Evolutionary conservation across 1,140 invertebrate species (phyloP).

Genomic region (Physella acuta): DNA sequence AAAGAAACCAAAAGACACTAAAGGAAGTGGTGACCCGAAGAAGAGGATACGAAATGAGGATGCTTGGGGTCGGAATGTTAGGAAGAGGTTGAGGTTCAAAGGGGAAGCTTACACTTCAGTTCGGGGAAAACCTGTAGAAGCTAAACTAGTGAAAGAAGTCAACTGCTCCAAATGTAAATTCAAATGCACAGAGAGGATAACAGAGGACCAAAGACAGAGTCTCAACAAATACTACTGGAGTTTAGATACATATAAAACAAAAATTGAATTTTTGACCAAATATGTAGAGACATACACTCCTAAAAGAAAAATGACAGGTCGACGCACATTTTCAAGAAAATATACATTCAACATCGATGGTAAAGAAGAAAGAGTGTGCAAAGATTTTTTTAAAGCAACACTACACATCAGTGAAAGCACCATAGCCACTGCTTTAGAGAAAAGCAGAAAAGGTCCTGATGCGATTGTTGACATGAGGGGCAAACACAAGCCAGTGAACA

Average conservation of each 20-base stretch:
- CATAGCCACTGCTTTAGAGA: conserved; percentile 16
- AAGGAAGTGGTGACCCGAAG: conserved; percentile 3
- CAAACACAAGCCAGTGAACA: conserved; percentile 19
- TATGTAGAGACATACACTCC: conserved; percentile 21
- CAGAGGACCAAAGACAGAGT: not conserved
- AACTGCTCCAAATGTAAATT: conserved; percentile 20
- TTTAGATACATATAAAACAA: conserved; percentile 17
- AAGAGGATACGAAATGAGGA: conserved; percentile 23
- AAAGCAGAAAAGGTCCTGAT: conserved; percentile 10
- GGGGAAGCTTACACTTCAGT: conserved; percentile 22
- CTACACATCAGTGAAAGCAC: conserved; percentile 24
- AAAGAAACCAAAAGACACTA: conserved; percentile 5
- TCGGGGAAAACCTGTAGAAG: conserved; percentile 12
- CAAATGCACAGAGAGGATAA: conserved; percentile 14
- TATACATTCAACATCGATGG: conserved; percentile 16
- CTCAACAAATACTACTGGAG: conserved; percentile 16
- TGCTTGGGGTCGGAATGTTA: conserved; percentile 13
- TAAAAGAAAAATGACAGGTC: conserved; percentile 20
- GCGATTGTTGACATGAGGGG: conserved; percentile 19
- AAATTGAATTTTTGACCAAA: conserved; percentile 13
- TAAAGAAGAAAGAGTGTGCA: conserved; percentile 13
- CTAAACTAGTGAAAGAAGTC: conserved; percentile 10
- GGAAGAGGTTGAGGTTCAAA: conserved; percentile 21
- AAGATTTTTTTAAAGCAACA: conserved; percentile 19
- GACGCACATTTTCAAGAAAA: conserved; percentile 13